A percentile compares a stretch with the other conserved stretches of the same genome.
These are phyloP conservation scores for Cyaniris semiargus DNA, from an alignment of 2,888 invertebrate genomes.

Conservation along the genomic window DNA sequence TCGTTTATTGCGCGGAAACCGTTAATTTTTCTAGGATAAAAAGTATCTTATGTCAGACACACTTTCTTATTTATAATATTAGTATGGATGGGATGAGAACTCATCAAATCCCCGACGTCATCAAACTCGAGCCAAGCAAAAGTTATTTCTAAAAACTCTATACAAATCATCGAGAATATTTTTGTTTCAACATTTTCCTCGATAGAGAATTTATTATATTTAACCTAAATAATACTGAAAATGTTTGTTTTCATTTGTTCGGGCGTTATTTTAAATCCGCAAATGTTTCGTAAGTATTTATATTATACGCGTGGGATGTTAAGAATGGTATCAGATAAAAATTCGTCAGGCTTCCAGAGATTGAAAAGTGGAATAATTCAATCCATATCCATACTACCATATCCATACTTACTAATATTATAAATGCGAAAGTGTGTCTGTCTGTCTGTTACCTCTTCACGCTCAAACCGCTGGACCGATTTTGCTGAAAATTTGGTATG, in stretches of 20 bases:
- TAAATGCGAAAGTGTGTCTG: too few species aligned
- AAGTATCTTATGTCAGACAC: neutral
- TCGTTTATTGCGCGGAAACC: too few species aligned
- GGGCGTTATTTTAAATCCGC: neutral
- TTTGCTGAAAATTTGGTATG: too few species aligned
- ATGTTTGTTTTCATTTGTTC: constrained; percentile 9
- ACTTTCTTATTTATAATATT: neutral
- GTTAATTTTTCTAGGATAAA: neutral
- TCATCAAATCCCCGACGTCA: neutral
- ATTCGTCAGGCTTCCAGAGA: neutral
- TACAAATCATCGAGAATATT: neutral
- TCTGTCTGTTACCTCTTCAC: too few species aligned
- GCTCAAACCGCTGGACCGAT: too few species aligned
- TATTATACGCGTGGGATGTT: neutral
- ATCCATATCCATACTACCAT: too few species aligned
- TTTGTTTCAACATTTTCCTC: neutral
- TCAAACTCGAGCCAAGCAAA: neutral
- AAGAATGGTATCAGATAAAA: neutral
- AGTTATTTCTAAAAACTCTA: constrained; percentile 6
- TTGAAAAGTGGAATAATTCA: neutral
- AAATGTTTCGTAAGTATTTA: neutral
- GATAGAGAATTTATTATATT: neutral
- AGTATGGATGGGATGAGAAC: neutral
- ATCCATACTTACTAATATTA: too few species aligned
- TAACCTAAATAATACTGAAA: neutral